Conservation (phyloP, 2,113 vertebrate species). For the Martes martes region DNA sequence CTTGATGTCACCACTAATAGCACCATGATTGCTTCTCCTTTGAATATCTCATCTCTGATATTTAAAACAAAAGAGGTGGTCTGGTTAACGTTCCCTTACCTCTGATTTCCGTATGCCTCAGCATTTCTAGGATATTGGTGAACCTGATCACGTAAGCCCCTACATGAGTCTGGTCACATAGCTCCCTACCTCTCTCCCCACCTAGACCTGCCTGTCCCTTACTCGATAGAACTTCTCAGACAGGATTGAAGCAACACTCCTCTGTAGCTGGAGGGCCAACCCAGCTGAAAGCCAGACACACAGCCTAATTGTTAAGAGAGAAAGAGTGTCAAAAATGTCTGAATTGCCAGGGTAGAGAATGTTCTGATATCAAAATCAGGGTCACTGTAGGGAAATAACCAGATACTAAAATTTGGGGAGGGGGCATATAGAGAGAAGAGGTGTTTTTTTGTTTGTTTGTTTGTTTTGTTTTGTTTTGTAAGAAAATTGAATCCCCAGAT, state of each 20-base stretch:
- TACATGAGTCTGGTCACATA: no score
- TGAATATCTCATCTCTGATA: not conserved
- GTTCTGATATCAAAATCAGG: not conserved
- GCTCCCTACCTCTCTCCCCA: no score
- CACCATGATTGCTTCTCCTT: not conserved
- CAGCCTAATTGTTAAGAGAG: not conserved
- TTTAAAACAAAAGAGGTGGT: not conserved
- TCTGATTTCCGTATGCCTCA: not conserved
- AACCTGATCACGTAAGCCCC: no score
- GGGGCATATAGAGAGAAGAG: not conserved
- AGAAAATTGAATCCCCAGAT: not conserved
- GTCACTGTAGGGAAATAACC: not conserved
- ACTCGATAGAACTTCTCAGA: not conserved
- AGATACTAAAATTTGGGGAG: not conserved
- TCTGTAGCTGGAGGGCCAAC: not conserved
- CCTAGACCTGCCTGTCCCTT: no score
- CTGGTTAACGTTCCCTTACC: not conserved
- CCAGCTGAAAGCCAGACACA: not conserved
- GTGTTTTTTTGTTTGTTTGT: not conserved
- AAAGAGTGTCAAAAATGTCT: not conserved
- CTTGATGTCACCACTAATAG: not conserved
- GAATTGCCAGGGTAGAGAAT: not conserved
- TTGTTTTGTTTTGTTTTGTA: not conserved
- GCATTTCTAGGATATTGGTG: no score
- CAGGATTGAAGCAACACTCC: not conserved